Conservation (phyloP, 1,140 invertebrate species). For the Cyclina sinensis region DNA sequence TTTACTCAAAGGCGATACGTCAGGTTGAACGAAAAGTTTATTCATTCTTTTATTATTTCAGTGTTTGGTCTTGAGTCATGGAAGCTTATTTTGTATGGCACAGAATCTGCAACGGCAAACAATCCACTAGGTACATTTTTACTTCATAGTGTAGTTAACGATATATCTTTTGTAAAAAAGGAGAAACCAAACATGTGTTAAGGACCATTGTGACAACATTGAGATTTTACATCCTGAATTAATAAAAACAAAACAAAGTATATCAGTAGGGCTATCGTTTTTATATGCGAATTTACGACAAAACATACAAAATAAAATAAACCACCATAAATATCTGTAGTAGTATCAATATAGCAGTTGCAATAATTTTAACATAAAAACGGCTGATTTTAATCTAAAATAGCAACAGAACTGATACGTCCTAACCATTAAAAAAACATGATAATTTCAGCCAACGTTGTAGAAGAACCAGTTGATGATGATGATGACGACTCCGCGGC, state of each 20-base stretch:
- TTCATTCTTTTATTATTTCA: not conserved
- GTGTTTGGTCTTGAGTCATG: conserved; percentile 44
- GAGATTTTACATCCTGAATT: too few relatives aligned
- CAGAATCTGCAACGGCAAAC: conserved; percentile 3
- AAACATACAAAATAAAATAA: too few relatives aligned
- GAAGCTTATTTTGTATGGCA: conserved; percentile 44
- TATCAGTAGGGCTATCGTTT: too few relatives aligned
- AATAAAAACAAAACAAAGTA: too few relatives aligned
- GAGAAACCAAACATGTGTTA: too few relatives aligned
- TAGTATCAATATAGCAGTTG: not conserved
- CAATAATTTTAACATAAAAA: not conserved
- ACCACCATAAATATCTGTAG: not conserved
- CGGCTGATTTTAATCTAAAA: not conserved
- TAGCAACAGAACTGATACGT: not conserved
- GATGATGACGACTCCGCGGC: not conserved
- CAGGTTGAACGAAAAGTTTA: not conserved
- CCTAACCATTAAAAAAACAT: not conserved
- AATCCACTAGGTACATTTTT: conserved; percentile 24
- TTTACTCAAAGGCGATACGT: too few relatives aligned
- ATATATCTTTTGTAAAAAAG: not conserved
- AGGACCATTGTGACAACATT: not conserved
- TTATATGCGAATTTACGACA: too few relatives aligned
- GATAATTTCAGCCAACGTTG: not conserved
- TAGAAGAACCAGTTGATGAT: not conserved
- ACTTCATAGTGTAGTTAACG: not conserved